Evolutionary conservation across 2,797 vertebrate genomes (phyloP), one percentile per base, ranked within the genome.

Genomic region (Microctenopoma steveboyesi): DNA sequence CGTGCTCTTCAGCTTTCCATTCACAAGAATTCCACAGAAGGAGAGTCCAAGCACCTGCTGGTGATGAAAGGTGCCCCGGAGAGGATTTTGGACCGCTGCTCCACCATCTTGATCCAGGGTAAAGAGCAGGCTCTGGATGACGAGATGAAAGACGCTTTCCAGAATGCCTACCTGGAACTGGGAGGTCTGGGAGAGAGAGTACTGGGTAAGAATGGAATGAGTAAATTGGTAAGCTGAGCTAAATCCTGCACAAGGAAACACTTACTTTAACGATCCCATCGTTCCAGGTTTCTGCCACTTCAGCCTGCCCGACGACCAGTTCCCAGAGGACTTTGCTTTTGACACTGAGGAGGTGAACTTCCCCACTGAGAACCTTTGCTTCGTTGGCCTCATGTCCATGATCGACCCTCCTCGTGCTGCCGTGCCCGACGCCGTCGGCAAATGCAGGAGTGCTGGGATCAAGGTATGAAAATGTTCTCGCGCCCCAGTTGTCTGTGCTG

Each of bases 321-420:
- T 96, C 78, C 91, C 95, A 0, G 96, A 96, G 0, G 96, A 93
- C n/a, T 99, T 96, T 89, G 89, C 92, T 65, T 98, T 98, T 53
- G 97, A 99, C 75, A 86, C 94, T 0, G 97, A 99, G 0, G 97
- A 98, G 0, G 86, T 96, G 78, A 99, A 99, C 83, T 99, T 99
- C 78, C 96, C 97, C 30, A 93, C 96, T 0, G 96, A 97, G 5
- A 96, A 96, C 0, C 92, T 99, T 51, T 98, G 97, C 89, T 99
- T 98, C 18, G 83, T 96, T 0, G 97, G 97, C 16, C 92, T 99
- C 60, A 99, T 99, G 92, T 95, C 97, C 70, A 98, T 99, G 97
- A 99, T 99, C 0, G 97, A 98, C 75, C 97, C 97, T 42, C 97
- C 97, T n/a, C 95, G 97, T 66, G 97, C 97, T 0, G 97, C 97